Percentiles rank a stretch among this genome's conserved stretches.
Conservation (phyloP, 1,140 invertebrate genomes). For the Listronotus oregonensis region DNA sequence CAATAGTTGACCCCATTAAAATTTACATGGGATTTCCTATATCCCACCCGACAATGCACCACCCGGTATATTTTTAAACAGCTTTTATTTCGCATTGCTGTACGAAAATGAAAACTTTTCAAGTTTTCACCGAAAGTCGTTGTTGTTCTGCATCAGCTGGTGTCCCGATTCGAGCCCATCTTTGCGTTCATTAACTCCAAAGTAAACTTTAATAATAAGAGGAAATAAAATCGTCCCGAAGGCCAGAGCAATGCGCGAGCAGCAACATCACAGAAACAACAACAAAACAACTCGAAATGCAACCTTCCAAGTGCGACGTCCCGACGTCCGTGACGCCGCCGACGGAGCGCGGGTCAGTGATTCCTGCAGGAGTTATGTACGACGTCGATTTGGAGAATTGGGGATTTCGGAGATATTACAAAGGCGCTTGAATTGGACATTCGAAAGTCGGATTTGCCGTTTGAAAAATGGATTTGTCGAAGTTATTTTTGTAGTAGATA, state of each 20-base stretch:
- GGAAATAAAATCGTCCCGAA: conserved; percentile 30
- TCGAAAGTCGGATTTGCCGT: no score
- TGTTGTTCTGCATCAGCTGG: conserved; percentile 20
- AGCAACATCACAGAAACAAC: conserved; percentile 15
- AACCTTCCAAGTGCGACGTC: conserved; percentile 37
- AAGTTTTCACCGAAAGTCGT: conserved; percentile 2
- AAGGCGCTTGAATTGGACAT: not conserved
- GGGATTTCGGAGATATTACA: conserved; percentile 3
- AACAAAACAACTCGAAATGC: conserved; percentile 15
- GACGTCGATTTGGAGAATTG: conserved; percentile 3
- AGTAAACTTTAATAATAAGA: conserved; percentile 33
- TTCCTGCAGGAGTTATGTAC: conserved; percentile 22
- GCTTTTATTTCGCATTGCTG: no score
- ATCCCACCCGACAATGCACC: no score
- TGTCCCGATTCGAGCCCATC: not conserved
- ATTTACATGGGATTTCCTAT: no score
- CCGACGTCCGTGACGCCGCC: conserved; percentile 23
- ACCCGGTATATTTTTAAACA: no score
- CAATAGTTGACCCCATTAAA: no score
- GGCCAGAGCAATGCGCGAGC: conserved; percentile 24
- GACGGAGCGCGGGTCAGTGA: conserved; percentile 14
- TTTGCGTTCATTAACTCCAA: conserved; percentile 33
- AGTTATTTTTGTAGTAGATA: no score
- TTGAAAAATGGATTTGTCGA: no score
- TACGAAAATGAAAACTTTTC: no score